Percentiles rank a stretch among this genome's conserved stretches.
phyloP scores from a whole-genome alignment of 2,113 vertebrate species.

The Lipophrys pholis region DNA sequence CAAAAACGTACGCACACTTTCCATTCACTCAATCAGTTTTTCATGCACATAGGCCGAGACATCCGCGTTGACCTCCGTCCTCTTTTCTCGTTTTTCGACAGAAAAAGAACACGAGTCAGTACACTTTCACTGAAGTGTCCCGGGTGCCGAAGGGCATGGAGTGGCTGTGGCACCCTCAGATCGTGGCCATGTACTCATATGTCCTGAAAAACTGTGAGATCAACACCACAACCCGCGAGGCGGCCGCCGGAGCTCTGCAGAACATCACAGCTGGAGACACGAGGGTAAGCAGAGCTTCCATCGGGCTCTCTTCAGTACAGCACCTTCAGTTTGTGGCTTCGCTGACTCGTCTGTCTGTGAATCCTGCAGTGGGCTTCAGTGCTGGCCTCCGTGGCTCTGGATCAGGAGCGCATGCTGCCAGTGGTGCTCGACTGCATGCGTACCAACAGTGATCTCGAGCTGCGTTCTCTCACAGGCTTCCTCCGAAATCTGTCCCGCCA shows the following conservation, averaged over 20 bases:
- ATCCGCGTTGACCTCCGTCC: background rate
- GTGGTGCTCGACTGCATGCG: conserved; percentile 86
- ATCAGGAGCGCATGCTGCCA: conserved; percentile 91
- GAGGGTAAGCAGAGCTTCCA: conserved; percentile 78
- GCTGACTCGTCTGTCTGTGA: background rate
- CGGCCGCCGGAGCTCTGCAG: conserved; percentile 91
- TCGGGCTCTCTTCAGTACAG: background rate
- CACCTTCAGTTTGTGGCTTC: background rate
- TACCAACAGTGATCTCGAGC: conserved; percentile 86
- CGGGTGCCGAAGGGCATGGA: conserved; percentile 89
- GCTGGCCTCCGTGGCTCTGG: conserved; percentile 89
- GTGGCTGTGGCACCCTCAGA: conserved; percentile 95
- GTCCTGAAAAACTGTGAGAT: conserved; percentile 88
- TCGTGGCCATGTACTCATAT: conserved; percentile 87
- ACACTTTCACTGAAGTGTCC: conserved; percentile 88
- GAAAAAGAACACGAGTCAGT: conserved; percentile 81
- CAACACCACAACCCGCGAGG: conserved; percentile 90
- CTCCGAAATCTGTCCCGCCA: conserved; percentile 93
- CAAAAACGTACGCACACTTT: conserved; percentile 83
- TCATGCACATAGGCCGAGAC: background rate
- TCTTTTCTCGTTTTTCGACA: conserved; percentile 44
- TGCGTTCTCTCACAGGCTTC: conserved; percentile 92
- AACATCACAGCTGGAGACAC: conserved; percentile 95
- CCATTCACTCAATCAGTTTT: background rate
- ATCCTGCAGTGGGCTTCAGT: conserved; percentile 88